Evolutionary conservation across 2,888 invertebrate genomes (phyloP).

Genomic region (Phyto melanocephala): DNA sequence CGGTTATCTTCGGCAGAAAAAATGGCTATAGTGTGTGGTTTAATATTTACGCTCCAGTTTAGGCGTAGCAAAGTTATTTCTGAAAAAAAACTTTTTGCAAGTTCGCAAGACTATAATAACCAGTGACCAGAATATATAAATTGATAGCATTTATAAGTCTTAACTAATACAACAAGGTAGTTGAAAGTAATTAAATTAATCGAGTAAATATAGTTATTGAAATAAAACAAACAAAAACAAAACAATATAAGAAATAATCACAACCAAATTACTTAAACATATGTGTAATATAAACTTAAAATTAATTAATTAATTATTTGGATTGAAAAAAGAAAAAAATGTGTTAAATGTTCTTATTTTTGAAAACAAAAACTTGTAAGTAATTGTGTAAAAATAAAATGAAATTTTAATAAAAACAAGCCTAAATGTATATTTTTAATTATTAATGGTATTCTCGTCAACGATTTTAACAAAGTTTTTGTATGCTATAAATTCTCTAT

Average conservation of each 20-base stretch:
- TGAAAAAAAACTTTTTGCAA: too few relatives aligned
- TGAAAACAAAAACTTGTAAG: not conserved
- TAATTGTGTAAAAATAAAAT: constrained; percentile 12
- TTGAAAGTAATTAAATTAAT: constrained; percentile 19
- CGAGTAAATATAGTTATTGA: not conserved
- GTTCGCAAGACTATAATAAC: too few relatives aligned
- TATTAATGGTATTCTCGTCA: too few relatives aligned
- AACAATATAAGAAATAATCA: too few relatives aligned
- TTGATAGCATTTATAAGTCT: constrained; percentile 31
- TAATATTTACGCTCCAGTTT: too few relatives aligned
- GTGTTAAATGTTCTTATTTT: constrained; percentile 30
- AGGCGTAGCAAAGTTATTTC: too few relatives aligned
- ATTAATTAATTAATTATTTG: not conserved
- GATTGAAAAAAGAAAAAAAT: not conserved
- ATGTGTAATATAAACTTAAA: not conserved
- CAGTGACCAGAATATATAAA: constrained; percentile 33
- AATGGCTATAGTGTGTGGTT: too few relatives aligned
- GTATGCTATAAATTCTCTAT: too few relatives aligned
- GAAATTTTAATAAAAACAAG: constrained; percentile 3
- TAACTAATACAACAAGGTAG: not conserved
- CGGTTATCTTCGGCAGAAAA: too few relatives aligned
- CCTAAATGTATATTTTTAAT: not conserved
- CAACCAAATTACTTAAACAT: not conserved
- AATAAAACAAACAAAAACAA: not conserved
- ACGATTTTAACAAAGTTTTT: too few relatives aligned